A percentile compares a stretch with the other conserved stretches of the same genome.
phyloP scores from a whole-genome alignment of 2,888 invertebrate species.

The Ennomos fuscantarius region DNA sequence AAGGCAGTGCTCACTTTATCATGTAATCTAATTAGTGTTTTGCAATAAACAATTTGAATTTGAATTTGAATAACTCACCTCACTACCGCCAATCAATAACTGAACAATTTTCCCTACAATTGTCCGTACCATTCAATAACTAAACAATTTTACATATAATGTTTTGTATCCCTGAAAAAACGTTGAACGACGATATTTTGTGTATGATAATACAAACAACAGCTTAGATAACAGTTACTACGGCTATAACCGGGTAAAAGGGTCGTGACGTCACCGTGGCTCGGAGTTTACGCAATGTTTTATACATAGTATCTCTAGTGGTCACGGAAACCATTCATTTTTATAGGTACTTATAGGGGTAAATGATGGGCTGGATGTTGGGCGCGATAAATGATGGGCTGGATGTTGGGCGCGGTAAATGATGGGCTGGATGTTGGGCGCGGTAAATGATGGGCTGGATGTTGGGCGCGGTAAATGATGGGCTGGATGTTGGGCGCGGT shows the following conservation, averaged over 20 bases:
- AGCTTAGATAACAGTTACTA: too few species aligned
- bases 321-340: conserved; percentile 5
- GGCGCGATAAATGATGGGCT: too few species aligned
- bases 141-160: too few species aligned
- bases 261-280: not conserved
- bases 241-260: not conserved
- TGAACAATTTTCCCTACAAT: too few species aligned
- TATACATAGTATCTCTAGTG: not conserved
- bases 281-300: not conserved
- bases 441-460: not conserved
- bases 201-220: too few species aligned
- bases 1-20: too few species aligned
- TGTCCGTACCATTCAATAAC: not conserved
- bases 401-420: not conserved
- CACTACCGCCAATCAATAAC: too few species aligned
- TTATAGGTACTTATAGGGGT: not conserved
- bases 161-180: too few species aligned
- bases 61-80: too few species aligned
- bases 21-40: too few species aligned
- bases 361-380: not conserved
- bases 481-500: not conserved
- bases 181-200: too few species aligned
- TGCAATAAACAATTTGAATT: too few species aligned
- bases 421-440: not conserved
- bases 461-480: not conserved